These are phyloP conservation scores for Oscheius sp. DNA, from an alignment of 2,888 invertebrate species.

Conservation along the genomic window DNA sequence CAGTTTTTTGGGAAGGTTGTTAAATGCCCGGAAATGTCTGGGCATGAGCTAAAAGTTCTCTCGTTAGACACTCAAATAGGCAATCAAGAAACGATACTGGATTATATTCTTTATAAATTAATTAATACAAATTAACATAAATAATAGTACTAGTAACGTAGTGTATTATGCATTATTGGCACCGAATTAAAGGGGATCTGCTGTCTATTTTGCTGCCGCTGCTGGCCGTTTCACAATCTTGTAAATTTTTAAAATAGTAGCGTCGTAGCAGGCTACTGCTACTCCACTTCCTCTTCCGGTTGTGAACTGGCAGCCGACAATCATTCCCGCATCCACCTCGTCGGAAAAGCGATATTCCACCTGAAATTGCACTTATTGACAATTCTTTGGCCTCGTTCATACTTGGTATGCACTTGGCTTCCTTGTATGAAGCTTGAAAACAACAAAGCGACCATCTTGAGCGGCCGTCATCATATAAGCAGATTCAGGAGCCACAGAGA, in stretches of 20 bases:
- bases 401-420: slow-evolving; percentile 71
- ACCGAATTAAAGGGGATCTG: not conserved
- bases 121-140: too few relatives aligned
- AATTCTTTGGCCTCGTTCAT: not conserved
- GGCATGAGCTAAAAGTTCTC: too few relatives aligned
- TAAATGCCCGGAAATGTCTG: too few relatives aligned
- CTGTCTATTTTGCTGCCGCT: not conserved
- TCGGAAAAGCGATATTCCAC: slow-evolving; percentile 67
- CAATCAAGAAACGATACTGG: too few relatives aligned
- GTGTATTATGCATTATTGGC: not conserved
- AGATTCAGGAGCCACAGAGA: slow-evolving; percentile 72
- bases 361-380: slow-evolving; percentile 40
- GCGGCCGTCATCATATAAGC: slow-evolving; percentile 68
- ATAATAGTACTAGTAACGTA: too few relatives aligned
- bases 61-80: too few relatives aligned
- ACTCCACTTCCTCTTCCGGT: slow-evolving; percentile 63
- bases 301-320: slow-evolving; percentile 68
- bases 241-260: slow-evolving; percentile 32
- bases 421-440: slow-evolving; percentile 71
- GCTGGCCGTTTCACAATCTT: slow-evolving; percentile 34
- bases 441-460: slow-evolving; percentile 63
- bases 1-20: too few relatives aligned
- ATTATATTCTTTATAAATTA: too few relatives aligned
- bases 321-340: slow-evolving; percentile 43
- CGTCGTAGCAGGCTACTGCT: slow-evolving; percentile 37